A percentile compares a stretch with the other conserved stretches of the same genome.
These are phyloP conservation scores for Zophobas atratus DNA, from an alignment of 1,140 invertebrate genomes.

Conservation along the genomic window DNA sequence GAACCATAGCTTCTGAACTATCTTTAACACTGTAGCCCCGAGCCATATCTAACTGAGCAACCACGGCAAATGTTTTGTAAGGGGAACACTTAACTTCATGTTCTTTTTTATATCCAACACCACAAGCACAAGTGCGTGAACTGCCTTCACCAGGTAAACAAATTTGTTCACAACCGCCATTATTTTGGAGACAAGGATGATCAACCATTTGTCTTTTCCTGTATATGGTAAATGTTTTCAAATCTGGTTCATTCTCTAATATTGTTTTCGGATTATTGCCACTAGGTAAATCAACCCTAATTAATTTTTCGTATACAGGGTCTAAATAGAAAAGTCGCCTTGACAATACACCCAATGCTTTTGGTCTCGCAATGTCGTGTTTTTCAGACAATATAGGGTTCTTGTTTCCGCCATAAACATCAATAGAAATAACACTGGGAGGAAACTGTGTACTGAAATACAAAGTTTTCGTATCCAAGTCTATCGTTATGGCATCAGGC, in stretches of 20 bases:
- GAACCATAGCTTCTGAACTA: conserved; percentile 93
- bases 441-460: conserved; percentile 90
- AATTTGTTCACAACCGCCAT: conserved; percentile 94
- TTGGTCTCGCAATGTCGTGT: conserved; percentile 83
- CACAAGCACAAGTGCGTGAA: conserved; percentile 86
- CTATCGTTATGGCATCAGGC: conserved; percentile 89
- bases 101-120: conserved; percentile 88
- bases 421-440: conserved; percentile 81
- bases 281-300: conserved; percentile 87
- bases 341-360: conserved; percentile 88
- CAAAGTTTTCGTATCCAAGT: conserved; percentile 86
- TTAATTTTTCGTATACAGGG: conserved; percentile 90
- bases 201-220: conserved; percentile 85
- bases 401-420: conserved; percentile 82
- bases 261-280: conserved; percentile 85
- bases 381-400: conserved; percentile 78
- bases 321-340: conserved; percentile 92
- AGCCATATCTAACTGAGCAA: conserved; percentile 90
- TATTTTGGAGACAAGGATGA: conserved; percentile 89
- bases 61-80: conserved; percentile 92
- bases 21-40: conserved; percentile 90
- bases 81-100: conserved; percentile 84
- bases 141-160: conserved; percentile 86
- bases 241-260: conserved; percentile 87
- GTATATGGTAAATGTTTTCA: conserved; percentile 92